Base-by-base conservation (phyloP, 2,888 invertebrate species). In the Hartigia nigra region DNA sequence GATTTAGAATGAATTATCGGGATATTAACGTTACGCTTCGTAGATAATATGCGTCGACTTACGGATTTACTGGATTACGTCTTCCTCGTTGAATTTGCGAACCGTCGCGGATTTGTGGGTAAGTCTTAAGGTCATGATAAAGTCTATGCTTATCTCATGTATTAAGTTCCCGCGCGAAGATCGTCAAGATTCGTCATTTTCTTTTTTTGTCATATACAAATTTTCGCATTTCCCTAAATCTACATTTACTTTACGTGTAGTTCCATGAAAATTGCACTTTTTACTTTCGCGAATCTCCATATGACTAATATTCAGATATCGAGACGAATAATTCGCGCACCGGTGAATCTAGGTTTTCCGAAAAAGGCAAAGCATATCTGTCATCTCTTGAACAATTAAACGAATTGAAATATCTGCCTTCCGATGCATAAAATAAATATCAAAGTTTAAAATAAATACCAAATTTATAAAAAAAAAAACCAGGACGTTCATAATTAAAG, bases 1-100 rank as follows among this genome's bases (percentile, higher is more conserved):
- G 84, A 87, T 87, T 88, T 87, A 87, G 85, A 88, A 88, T 88
- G 88, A 88, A 88, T 88, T 88, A 88, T 86, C 86, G 88, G 79
- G 84, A 84, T 84, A 86, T 87, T 86, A 87, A 86, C 80, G 82
- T 81, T 77, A 70, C 78, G 70, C 81, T 34, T 74, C 77, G 77
- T 70, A 78, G 76, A 82, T 81, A 79, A 80, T 55, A 55, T 23
- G 23, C 55, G 9, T 9, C 9, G 55, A 55, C 55, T 55, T 9
- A 9, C 55, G 9, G 23, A 55, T 55, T 55, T 23, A 55, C 55
- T 55, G 55, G 23, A 55, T 55, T 23, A 55, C 55, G 55, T 9
- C 55, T 55, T 55, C 55, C 55, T 55, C 55, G 55, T 55, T 55
- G 23, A 23, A 55, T 55, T 55, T 55, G 55, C 23, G 9, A 55